A percentile compares a stretch with the other conserved stretches of the same genome.
phyloP scores from a whole-genome alignment of 1,140 invertebrate species.

The Tribolium castaneum region DNA sequence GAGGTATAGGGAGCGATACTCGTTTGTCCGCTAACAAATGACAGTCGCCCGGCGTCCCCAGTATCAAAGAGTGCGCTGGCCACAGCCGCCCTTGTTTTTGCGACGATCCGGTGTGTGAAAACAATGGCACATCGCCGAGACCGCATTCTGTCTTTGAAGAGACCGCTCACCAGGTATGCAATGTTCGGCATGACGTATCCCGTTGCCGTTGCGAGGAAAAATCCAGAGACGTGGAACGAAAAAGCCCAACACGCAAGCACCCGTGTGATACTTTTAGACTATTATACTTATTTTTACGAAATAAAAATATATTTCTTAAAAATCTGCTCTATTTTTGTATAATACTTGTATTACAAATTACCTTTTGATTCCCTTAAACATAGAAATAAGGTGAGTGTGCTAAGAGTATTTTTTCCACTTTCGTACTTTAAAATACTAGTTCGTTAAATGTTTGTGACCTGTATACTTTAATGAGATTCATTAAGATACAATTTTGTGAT shows the following conservation, averaged over 20 bases:
- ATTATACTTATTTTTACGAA: no score
- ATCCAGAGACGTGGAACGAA: slow-evolving; percentile 14
- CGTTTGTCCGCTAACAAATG: slow-evolving; percentile 57
- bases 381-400: no score
- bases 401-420: no score
- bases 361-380: no score
- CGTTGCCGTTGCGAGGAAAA: neutral
- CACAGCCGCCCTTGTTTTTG: slow-evolving; percentile 60
- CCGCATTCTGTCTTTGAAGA: slow-evolving; percentile 61
- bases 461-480: no score
- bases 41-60: slow-evolving; percentile 51
- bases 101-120: slow-evolving; percentile 61
- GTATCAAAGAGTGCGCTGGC: slow-evolving; percentile 59
- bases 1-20: slow-evolving; percentile 45
- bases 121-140: slow-evolving; percentile 61
- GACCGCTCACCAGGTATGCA: slow-evolving; percentile 52
- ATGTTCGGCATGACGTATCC: slow-evolving; percentile 45
- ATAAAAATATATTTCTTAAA: no score
- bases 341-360: no score
- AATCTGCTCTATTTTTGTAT: no score
- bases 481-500: no score
- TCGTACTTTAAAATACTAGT: no score
- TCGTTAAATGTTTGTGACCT: no score
- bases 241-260: neutral
- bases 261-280: no score